Conservation (phyloP, 2,113 vertebrate species). For the Arizona elegans region DNA sequence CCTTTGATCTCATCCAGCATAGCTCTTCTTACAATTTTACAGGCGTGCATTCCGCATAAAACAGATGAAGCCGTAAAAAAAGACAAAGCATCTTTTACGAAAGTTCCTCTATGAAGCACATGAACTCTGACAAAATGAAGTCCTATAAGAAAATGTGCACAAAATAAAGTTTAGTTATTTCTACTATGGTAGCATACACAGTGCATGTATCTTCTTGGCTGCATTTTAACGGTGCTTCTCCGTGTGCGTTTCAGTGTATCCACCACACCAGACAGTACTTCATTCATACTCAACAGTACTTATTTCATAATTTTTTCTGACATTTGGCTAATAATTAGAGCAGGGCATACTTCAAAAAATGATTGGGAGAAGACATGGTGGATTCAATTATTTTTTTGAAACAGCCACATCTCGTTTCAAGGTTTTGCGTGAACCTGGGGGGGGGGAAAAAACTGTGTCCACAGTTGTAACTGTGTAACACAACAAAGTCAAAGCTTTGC, state of each 20-base stretch:
- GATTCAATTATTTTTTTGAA: too few relatives aligned
- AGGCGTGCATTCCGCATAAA: neutral
- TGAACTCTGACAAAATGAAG: neutral
- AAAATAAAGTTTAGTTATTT: neutral
- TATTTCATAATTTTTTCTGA: too few relatives aligned
- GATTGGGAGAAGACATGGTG: too few relatives aligned
- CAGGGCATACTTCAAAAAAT: too few relatives aligned
- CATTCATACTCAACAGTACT: too few relatives aligned
- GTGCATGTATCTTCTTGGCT: neutral
- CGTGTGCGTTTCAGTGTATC: neutral
- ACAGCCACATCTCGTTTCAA: too few relatives aligned
- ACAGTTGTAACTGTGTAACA: too few relatives aligned
- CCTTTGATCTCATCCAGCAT: neutral
- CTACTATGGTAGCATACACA: neutral
- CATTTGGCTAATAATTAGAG: too few relatives aligned
- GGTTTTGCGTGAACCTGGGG: too few relatives aligned
- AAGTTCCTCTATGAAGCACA: neutral
- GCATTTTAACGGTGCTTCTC: neutral
- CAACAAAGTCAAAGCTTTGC: too few relatives aligned
- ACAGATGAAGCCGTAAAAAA: neutral
- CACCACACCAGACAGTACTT: too few relatives aligned
- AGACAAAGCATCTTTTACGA: neutral
- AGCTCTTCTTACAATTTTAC: neutral
- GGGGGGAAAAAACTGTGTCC: too few relatives aligned
- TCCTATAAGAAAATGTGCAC: neutral